phyloP scores from a whole-genome alignment of 92 coral and sea anemone species.

The Heteractis magnifica region DNA sequence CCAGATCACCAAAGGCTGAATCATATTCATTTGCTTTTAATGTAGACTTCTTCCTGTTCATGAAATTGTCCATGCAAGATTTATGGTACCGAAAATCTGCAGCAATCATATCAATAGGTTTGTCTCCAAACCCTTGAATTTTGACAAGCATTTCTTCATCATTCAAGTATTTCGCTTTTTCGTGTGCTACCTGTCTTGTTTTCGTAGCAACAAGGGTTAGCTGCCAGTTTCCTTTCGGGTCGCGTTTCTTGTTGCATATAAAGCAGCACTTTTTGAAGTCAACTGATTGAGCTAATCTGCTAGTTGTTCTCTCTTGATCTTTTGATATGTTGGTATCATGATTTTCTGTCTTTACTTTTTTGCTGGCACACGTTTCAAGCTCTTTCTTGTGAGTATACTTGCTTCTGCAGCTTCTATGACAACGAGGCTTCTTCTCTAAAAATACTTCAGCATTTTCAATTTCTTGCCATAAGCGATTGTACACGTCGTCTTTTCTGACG shows the following conservation, averaged over 20 bases:
- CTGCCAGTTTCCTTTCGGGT: constrained; percentile 39
- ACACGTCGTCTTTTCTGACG: constrained; percentile 31
- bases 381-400: constrained; percentile 33
- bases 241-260: constrained; percentile 32
- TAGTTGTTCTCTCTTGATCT: background rate
- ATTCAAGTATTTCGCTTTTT: constrained; percentile 24
- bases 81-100: constrained; percentile 37
- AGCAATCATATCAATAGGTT: constrained; percentile 36
- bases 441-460: constrained; percentile 20
- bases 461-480: constrained; percentile 21
- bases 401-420: constrained; percentile 37
- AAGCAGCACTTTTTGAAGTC: constrained; percentile 31
- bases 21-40: constrained; percentile 20
- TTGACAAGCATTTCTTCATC: constrained; percentile 29
- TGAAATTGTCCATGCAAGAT: constrained; percentile 39
- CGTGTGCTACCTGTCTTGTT: constrained; percentile 32
- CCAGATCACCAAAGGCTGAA: constrained; percentile 27
- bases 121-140: constrained; percentile 34
- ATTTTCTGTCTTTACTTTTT: constrained; percentile 6
- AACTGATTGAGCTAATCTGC: constrained; percentile 18
- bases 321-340: background rate
- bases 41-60: constrained; percentile 13
- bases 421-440: constrained; percentile 21
- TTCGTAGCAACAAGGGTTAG: constrained; percentile 38
- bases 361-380: constrained; percentile 14